Base-by-base conservation (phyloP, 2,113 vertebrate genomes). In the Phodopus roborovskii region DNA sequence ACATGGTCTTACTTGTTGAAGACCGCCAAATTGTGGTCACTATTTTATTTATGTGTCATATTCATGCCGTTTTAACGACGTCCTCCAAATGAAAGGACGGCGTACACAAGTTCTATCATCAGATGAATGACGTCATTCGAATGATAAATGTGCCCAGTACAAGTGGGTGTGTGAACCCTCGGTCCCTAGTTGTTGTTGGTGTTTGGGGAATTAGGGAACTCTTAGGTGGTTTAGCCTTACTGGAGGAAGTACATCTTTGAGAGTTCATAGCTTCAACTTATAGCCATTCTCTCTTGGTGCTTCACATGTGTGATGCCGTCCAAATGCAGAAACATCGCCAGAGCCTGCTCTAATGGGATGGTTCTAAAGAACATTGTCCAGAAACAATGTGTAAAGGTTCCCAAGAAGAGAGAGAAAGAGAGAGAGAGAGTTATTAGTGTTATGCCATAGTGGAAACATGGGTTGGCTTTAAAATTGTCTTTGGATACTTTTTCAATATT, bases 1-100 rank as follows among this genome's bases (percentile, higher is more conserved):
- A 5, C 4, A 4, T 3, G 24, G 11, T 48, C 56, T 11, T 64
- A 28, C n/a, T 33, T 30, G 9, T 42, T 1, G 24, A 0, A 6
- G 7, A 20, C 26, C 45, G 81, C 16, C 60, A 66, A 39, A 39
- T 33, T 83, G 56, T 20, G 11, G 60, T 90, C 33, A 9, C n/a
- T 58, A 10, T 24, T 48, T 70, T 26, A 71, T 53, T 64, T 56
- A 26, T 90, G 30, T 39, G 7, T 53, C 1, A 4, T 24, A 42
- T 8, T 85, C 16, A 5, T 7, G 11, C 22, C 1, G 6, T 16
- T 74, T 64, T 50, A 90, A 30, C 53, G 79, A 48, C 42, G 0
- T 36, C 56, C 53, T 90, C 84, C 58, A 1, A 58, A 33, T 9
- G 1, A 73, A 88, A 92, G 19, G 7, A 82, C 77, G 53, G 73